Evolutionary conservation across 2,113 vertebrate species (phyloP), one percentile per base, ranked within the genome.

Genomic region (Rallus limicola): DNA sequence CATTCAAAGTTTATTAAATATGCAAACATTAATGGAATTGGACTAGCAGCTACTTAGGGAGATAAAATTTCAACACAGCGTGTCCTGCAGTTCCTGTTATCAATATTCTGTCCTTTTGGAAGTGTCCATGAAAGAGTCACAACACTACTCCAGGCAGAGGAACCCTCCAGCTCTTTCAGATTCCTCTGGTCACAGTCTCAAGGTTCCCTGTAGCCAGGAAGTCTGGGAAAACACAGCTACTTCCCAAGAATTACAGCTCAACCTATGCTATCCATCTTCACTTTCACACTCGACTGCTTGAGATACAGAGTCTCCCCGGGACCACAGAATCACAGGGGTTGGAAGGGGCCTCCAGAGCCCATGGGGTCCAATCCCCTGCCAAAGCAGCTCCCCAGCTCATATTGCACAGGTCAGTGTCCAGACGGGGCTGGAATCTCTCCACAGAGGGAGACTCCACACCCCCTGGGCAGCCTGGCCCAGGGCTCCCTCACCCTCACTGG

Each of bases 1-100:
- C 75, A 76, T 84, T 56, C 88, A 71, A 86, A 90, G 88, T 90
- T 81, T 90, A 88, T 95, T 96, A 96, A 97, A 82, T 94, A 96
- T 88, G 90, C 88, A 94, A 75, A 55, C 92, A 59, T 70, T 91
- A 97, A 95, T 95, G 88, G 90, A 92, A 77, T 78, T 53, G 71
- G 86, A 88, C 75, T 85, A 88, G 75, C 38, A 86, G 78, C 90
- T 92, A 92, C 76, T 96, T 52, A 75, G n/a, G 71, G 92, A 91
- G 90, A 94, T 93, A 90, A 76, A 42, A 82, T 72, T 77, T 77
- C 85, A 72, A 29, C 34, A 6, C 25, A 16, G 68, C 5, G 2
- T 10, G 46, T 70, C 50, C 82, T 59, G 5, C 44, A 67, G 79
- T 59, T 91, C 79, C 79, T 16, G 2, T 34, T 94, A 94, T 48